A percentile compares a stretch with the other conserved stretches of the same genome.
These are phyloP conservation scores for Epinephelus lanceolatus DNA, from an alignment of 2,113 vertebrate species.

Conservation along the genomic window DNA sequence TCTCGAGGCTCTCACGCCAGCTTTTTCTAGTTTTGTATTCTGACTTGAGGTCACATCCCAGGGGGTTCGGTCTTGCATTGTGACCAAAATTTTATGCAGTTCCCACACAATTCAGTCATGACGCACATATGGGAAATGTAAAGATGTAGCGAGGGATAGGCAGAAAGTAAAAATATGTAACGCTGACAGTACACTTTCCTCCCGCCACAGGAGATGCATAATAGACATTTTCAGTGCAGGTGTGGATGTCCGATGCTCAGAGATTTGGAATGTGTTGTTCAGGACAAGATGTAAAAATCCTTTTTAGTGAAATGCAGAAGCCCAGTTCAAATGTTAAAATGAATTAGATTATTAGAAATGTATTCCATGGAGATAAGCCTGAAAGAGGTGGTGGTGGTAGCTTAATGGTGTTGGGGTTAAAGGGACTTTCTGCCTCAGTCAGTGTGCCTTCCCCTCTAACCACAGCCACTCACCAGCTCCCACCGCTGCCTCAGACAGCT, in stretches of 20 bases:
- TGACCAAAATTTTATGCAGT: conserved; percentile 70
- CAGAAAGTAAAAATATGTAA: conserved; percentile 35
- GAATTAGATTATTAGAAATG: conserved; percentile 1
- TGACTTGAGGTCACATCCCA: conserved; percentile 57
- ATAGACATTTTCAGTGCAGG: conserved; percentile 60
- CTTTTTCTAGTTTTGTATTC: conserved; percentile 48
- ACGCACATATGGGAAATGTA: conserved; percentile 57
- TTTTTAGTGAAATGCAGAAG: conserved; percentile 23
- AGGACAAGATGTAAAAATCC: conserved; percentile 2
- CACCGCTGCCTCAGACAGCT: conserved; percentile 70
- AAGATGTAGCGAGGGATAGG: conserved; percentile 28
- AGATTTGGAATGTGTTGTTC: conserved; percentile 24
- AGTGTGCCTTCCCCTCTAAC: conserved; percentile 31
- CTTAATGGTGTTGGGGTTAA: conserved; percentile 39
- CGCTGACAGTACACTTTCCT: conserved; percentile 68
- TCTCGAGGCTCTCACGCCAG: conserved; percentile 23
- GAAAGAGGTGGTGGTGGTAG: conserved; percentile 3
- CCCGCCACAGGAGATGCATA: conserved; percentile 28
- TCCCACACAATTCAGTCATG: conserved; percentile 65
- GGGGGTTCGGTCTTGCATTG: conserved; percentile 51
- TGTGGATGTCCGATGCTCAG: conserved; percentile 37
- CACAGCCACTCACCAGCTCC: conserved; percentile 20
- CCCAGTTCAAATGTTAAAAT: conserved; percentile 19
- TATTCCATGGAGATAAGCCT: conserved; percentile 6
- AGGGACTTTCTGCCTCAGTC: conserved; percentile 21